A percentile compares a stretch with the other conserved stretches of the same genome.
Conservation (phyloP, 2,113 vertebrate species). For the Brienomyrus brachyistius region DNA sequence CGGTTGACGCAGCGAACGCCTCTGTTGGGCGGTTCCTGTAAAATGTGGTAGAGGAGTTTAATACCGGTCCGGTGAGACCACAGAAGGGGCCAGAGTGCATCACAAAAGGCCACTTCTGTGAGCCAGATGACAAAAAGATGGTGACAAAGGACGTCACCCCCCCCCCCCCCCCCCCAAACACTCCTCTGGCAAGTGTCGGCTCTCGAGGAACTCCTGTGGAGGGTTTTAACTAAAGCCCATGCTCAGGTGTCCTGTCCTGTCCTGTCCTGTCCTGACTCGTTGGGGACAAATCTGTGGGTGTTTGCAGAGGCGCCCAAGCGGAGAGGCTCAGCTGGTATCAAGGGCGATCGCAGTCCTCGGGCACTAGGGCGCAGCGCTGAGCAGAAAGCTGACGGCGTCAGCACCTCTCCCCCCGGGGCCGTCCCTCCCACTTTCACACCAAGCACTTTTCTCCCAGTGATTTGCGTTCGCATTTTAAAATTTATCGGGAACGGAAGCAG, state of each 20-base stretch:
- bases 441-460: constrained; percentile 30
- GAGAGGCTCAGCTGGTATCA: constrained; percentile 32
- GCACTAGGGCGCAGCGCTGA: constrained; percentile 18
- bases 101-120: neutral
- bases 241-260: neutral
- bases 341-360: neutral
- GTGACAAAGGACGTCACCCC: neutral
- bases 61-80: neutral
- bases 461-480: neutral
- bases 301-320: constrained; percentile 25
- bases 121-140: neutral
- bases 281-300: constrained; percentile 20
- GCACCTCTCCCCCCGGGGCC: constrained; percentile 12
- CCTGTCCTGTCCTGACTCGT: neutral
- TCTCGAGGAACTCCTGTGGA: neutral
- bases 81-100: neutral
- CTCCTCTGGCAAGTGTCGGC: neutral
- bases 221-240: neutral
- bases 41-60: neutral
- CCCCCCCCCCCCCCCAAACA: neutral
- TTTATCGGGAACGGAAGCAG: neutral
- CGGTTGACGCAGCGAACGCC: too few species aligned
- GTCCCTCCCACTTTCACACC: constrained; percentile 11
- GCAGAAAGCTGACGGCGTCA: constrained; percentile 30
- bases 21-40: neutral